Evolutionary conservation across 2,797 vertebrate species (phyloP), one percentile per base, ranked within the genome.

Genomic region (Enteromius thamalakanensis): DNA sequence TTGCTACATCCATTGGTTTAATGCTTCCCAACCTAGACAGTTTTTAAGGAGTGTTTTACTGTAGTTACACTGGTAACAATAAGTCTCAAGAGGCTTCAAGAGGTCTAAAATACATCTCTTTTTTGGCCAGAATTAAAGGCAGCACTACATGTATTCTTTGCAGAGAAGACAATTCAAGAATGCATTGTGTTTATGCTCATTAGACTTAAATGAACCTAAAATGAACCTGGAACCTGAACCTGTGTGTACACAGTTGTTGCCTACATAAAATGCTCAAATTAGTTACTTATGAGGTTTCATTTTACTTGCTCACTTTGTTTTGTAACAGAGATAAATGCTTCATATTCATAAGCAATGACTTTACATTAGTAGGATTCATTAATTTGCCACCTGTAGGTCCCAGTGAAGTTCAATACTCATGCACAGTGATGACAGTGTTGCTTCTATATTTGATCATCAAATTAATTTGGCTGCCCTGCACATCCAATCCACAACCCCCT

Each of bases 401-500:
- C 32, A 76, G 55, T 58, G 12, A 40, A 62, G 19, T 49, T 78
- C 42, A 78, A 9, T 49, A 49, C 11, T 47, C 17, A 78, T 32
- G 60, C 19, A 65, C 42, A n/a, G 4, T 53, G 7, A 40, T 67
- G 37, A 69, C 14, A 23, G 12, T 79, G 60, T 42, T 17, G 69
- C 34, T 76, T 29, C 7, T 10, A 55, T 76, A 47, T 81, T 17
- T 79, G 37, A 51, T 53, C 32, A 6, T 70, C 4, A 49, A 72
- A 83, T 58, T 23, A 23, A 75, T 72, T 76, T 78, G 53, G 34
- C 67, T 40, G 53, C 26, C 76, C 51, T 49, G 37, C 51, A 51
- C 29, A 60, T 83, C 45, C 55, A 60, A 58, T 26, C 45, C 23
- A 69, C 29, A 37, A 45, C 80, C 34, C 37, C 72, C 72, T 67